These are phyloP conservation scores for Cosmia trapezina DNA, from an alignment of 2,888 invertebrate genomes.

Conservation along the genomic window DNA sequence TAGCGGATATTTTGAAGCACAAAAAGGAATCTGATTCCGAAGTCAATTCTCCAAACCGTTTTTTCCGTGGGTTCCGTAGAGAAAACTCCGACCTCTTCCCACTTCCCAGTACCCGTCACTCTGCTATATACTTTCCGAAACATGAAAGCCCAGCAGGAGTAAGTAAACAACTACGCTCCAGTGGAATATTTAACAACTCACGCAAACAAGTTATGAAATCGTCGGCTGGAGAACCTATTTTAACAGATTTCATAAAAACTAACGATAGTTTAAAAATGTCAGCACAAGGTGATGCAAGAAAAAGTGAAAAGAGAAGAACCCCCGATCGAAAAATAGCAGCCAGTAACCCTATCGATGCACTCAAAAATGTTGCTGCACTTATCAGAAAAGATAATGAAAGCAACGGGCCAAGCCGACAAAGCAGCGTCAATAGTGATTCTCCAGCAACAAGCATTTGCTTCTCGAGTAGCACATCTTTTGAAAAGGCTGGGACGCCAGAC, in stretches of 20 bases:
- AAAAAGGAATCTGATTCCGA: conserved; percentile 93
- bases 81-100: conserved; percentile 96
- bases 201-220: conserved; percentile 90
- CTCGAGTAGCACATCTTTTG: conserved; percentile 79
- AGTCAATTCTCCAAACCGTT: conserved; percentile 92
- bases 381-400: conserved; percentile 84
- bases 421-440: conserved; percentile 85
- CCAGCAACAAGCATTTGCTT: conserved; percentile 85
- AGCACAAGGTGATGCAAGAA: conserved; percentile 83
- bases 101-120: conserved; percentile 93
- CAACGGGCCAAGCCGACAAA: conserved; percentile 82
- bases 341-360: conserved; percentile 84
- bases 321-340: conserved; percentile 75
- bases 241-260: conserved; percentile 93
- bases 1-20: conserved; percentile 90
- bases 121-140: conserved; percentile 92
- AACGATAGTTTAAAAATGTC: conserved; percentile 88
- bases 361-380: conserved; percentile 85
- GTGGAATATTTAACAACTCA: conserved; percentile 93
- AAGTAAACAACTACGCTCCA: conserved; percentile 91
- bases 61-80: conserved; percentile 94
- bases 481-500: conserved; percentile 83
- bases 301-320: conserved; percentile 76
- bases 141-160: conserved; percentile 86
- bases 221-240: conserved; percentile 92